Evolutionary conservation across 2,797 vertebrate species (phyloP).

Genomic region (Clarias laeviceps): DNA sequence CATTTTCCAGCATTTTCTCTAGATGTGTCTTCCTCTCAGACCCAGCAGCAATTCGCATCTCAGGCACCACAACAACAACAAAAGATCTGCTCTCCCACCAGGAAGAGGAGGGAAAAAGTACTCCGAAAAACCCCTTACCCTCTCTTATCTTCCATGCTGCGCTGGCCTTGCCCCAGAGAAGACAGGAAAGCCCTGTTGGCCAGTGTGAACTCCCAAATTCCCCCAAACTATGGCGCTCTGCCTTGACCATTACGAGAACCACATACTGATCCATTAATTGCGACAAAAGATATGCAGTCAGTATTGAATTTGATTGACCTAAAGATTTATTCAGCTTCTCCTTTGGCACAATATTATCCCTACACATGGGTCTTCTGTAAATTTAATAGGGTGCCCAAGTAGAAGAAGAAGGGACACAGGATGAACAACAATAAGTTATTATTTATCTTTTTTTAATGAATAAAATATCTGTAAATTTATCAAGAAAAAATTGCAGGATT

Average conservation of each 20-base stretch:
- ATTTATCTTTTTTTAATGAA: not conserved
- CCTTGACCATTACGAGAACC: constrained; percentile 71
- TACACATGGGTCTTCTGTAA: constrained; percentile 45
- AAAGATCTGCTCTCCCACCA: constrained; percentile 88
- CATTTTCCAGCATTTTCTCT: constrained; percentile 41
- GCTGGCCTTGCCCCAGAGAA: constrained; percentile 86
- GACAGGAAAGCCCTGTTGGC: constrained; percentile 95
- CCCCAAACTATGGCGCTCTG: constrained; percentile 86
- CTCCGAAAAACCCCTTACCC: constrained; percentile 86
- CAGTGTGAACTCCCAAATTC: constrained; percentile 84
- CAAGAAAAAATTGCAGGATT: constrained; percentile 1
- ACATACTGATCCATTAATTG: constrained; percentile 38
- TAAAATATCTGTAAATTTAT: constrained; percentile 29
- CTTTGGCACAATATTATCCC: constrained; percentile 49
- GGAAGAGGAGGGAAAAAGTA: constrained; percentile 86
- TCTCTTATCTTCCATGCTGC: constrained; percentile 89
- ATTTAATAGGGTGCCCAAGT: constrained; percentile 48
- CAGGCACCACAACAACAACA: constrained; percentile 86
- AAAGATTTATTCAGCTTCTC: constrained; percentile 46
- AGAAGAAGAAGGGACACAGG: constrained; percentile 33
- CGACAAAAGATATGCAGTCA: constrained; percentile 43
- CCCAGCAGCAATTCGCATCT: constrained; percentile 89
- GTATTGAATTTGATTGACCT: constrained; percentile 53
- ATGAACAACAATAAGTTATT: constrained; percentile 6
- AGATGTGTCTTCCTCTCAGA: constrained; percentile 96